Conservation (phyloP, 2,113 vertebrate species). For the Phrynocephalus versicolor region DNA sequence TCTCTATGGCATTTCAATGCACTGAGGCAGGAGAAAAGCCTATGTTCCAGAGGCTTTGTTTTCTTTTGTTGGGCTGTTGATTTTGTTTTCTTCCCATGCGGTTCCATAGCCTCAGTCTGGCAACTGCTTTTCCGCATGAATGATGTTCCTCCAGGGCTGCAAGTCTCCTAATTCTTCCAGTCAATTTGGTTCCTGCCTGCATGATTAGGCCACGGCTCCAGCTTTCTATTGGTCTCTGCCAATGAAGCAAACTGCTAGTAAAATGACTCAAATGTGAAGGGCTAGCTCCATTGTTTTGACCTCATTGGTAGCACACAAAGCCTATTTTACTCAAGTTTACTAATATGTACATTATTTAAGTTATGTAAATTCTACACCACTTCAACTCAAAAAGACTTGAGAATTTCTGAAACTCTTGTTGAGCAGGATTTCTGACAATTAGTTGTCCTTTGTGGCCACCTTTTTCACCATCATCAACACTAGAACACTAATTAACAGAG, state of each 20-base stretch:
- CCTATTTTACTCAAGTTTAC: constrained; percentile 60
- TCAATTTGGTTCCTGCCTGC: constrained; percentile 75
- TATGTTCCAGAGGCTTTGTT: constrained; percentile 76
- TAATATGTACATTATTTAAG: constrained; percentile 55
- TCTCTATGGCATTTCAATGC: constrained; percentile 73
- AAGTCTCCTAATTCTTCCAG: constrained; percentile 79
- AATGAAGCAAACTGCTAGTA: constrained; percentile 66
- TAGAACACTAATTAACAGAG: background rate
- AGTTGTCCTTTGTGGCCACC: background rate
- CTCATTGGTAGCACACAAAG: constrained; percentile 73
- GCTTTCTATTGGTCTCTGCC: constrained; percentile 67
- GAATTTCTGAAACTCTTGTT: background rate
- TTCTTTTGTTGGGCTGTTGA: constrained; percentile 83
- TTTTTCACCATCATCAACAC: background rate
- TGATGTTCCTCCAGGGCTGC: constrained; percentile 77
- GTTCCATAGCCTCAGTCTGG: constrained; percentile 74
- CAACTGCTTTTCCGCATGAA: constrained; percentile 81
- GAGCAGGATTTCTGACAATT: background rate
- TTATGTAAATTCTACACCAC: constrained; percentile 30
- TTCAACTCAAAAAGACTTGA: background rate
- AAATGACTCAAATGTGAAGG: constrained; percentile 71
- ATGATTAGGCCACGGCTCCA: constrained; percentile 75
- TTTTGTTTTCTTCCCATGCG: constrained; percentile 82
- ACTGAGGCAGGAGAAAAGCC: constrained; percentile 77
- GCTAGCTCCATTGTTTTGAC: constrained; percentile 71